A percentile compares a stretch with the other conserved stretches of the same genome.
Evolutionary conservation across 2,797 vertebrate genomes (phyloP).

Genomic region (Fundulus diaphanus): DNA sequence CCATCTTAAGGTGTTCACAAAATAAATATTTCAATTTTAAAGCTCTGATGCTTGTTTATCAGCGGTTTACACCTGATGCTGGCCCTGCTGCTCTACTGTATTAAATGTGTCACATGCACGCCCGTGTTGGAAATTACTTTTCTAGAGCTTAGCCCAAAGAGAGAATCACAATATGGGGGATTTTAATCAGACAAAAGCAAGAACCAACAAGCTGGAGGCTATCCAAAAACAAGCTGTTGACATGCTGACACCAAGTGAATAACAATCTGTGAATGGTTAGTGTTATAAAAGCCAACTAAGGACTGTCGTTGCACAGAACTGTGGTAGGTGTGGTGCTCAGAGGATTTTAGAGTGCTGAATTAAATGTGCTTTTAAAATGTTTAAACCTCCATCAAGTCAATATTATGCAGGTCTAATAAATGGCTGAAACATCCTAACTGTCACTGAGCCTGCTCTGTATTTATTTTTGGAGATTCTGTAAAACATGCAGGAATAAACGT

Average conservation of each 20-base stretch:
- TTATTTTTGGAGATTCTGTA: neutral
- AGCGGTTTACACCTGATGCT: neutral
- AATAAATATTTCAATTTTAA: neutral
- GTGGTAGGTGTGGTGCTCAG: neutral
- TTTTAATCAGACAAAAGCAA: constrained; percentile 32
- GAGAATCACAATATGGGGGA: constrained; percentile 13
- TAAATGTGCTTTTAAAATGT: neutral
- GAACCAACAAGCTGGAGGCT: neutral
- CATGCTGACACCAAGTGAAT: constrained; percentile 28
- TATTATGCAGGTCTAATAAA: neutral
- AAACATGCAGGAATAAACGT: neutral
- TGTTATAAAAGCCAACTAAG: constrained; percentile 36
- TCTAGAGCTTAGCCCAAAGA: constrained; percentile 25
- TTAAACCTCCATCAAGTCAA: neutral
- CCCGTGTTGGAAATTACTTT: constrained; percentile 4
- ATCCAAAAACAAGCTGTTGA: constrained; percentile 7
- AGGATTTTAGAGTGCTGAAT: neutral
- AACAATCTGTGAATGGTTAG: constrained; percentile 1
- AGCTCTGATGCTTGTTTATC: neutral
- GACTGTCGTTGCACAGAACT: neutral
- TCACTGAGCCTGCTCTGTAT: neutral
- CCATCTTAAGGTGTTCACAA: neutral
- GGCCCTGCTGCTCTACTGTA: neutral
- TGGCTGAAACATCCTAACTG: neutral
- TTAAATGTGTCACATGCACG: neutral